Evolutionary conservation across 2,113 vertebrate species (phyloP).

Genomic region (Telmatochromis sp.): DNA sequence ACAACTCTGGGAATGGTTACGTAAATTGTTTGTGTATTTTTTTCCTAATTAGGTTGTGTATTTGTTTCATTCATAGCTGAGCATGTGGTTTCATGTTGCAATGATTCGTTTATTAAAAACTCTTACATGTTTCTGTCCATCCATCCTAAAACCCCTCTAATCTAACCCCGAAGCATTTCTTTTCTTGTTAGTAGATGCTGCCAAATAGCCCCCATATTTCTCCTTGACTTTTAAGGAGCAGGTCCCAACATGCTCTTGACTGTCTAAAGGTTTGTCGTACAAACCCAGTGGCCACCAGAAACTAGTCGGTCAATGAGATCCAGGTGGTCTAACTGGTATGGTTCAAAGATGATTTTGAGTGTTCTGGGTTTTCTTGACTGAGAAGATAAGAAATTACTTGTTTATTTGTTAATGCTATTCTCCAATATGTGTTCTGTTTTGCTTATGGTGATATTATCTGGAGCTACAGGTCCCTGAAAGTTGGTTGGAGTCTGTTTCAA

Average conservation of each 20-base stretch:
- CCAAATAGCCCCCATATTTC: neutral
- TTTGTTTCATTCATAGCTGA: neutral
- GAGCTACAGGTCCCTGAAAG: neutral
- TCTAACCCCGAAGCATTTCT: neutral
- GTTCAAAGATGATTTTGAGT: neutral
- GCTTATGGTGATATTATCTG: neutral
- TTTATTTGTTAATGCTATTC: neutral
- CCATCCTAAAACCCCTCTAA: neutral
- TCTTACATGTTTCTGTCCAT: neutral
- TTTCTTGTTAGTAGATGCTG: neutral
- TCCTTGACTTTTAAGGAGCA: neutral
- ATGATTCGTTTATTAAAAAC: neutral
- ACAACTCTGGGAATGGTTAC: neutral
- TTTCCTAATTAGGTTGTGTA: neutral
- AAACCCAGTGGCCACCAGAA: conserved; percentile 34
- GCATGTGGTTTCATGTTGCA: neutral
- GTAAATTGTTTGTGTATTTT: neutral
- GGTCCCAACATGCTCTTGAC: conserved; percentile 22
- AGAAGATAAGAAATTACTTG: neutral
- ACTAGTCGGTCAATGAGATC: neutral
- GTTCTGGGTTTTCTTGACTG: neutral
- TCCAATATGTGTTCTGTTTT: neutral
- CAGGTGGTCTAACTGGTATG: neutral
- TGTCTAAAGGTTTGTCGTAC: conserved; percentile 21
- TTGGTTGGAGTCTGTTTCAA: neutral